These are phyloP conservation scores for Bombus breviceps DNA, from an alignment of 1,140 invertebrate genomes.

Conservation along the genomic window DNA sequence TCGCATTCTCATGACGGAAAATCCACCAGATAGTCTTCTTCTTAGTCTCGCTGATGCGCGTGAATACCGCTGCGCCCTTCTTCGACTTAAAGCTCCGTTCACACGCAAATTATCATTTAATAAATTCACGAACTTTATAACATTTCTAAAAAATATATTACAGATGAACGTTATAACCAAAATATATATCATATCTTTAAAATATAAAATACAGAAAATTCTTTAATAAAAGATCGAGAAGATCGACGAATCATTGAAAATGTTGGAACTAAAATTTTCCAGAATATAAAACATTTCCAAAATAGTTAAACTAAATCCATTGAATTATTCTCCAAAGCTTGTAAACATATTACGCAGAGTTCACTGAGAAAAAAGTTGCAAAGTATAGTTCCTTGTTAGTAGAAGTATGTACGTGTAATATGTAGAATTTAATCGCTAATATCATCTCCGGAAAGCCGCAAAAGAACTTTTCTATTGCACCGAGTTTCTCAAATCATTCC, in stretches of 20 bases:
- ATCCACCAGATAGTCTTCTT: slow-evolving; percentile 63
- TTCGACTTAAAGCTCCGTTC: slow-evolving; percentile 18
- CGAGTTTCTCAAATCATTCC: no score
- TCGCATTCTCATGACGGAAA: slow-evolving; percentile 60
- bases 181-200: no score
- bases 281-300: neutral
- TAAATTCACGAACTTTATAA: no score
- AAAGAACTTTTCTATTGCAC: no score
- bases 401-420: no score
- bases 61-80: slow-evolving; percentile 11
- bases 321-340: neutral
- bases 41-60: slow-evolving; percentile 30
- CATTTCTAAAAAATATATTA: neutral
- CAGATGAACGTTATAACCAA: neutral
- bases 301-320: neutral
- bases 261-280: neutral
- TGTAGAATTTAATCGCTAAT: no score
- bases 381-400: no score
- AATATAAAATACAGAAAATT: neutral
- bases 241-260: neutral
- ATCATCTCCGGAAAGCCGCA: no score
- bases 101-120: neutral
- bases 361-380: no score
- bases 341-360: neutral
- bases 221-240: neutral